phyloP scores from a whole-genome alignment of 2,113 vertebrate genomes.

The Podilymbus podiceps region DNA sequence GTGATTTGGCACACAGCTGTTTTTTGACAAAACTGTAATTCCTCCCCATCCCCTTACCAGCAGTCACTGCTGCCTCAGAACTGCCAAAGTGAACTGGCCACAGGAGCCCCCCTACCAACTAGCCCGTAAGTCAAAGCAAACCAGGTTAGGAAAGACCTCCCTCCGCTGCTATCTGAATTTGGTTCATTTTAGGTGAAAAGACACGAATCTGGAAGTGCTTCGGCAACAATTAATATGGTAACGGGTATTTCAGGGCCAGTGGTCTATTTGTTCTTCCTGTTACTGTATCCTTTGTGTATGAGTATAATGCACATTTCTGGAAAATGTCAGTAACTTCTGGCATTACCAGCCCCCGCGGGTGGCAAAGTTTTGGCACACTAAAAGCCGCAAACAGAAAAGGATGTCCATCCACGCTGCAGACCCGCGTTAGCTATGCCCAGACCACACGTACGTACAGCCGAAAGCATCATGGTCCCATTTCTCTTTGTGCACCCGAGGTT shows the following conservation, averaged over 20 bases:
- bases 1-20: not conserved
- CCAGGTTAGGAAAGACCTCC: not conserved
- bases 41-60: not conserved
- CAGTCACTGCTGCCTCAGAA: not conserved
- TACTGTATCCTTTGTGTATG: not conserved
- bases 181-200: not conserved
- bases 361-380: not conserved
- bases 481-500: not conserved
- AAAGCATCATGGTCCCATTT: not conserved
- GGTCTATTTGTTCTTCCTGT: not conserved
- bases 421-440: accelerated
- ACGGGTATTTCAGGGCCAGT: not conserved
- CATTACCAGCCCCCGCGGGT: too few relatives aligned
- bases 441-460: too few relatives aligned
- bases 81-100: not conserved
- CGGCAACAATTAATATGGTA: not conserved
- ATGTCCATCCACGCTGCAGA: not conserved
- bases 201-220: not conserved
- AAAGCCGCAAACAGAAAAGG: not conserved
- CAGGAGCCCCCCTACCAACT: not conserved
- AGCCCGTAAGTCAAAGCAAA: not conserved
- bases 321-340: not conserved
- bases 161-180: accelerated
- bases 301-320: not conserved
- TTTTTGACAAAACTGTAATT: not conserved